Base-by-base conservation (phyloP, 2,113 vertebrate genomes). In the Spea bombifrons region DNA sequence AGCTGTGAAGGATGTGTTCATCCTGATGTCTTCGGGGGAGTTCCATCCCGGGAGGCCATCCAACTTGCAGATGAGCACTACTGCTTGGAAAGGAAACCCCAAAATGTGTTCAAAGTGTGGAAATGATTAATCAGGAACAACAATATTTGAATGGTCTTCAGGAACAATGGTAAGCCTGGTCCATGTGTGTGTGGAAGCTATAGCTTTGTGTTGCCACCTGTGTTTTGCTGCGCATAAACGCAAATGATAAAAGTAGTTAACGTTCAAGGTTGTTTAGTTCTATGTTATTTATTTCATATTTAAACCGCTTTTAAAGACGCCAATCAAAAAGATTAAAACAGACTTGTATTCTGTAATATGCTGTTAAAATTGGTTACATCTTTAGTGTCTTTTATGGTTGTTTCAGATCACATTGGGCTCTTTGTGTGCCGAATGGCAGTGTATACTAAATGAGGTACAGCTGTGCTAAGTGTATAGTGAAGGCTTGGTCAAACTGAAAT, bases 401-500 rank as follows among this genome's bases (percentile, higher is more conserved):
- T 15, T 45, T 50, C n/a, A n/a, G 8, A 17, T 12, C 43, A 17
- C 43, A 17, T 4, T 7, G 53, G 66, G 30, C 49, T 10, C 13
- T 57, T 12, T 43, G 13, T 16, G 13, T 55, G 61, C 9, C 16
- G 15, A 49, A 53, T 69, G 16, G 46, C 49, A 46, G 45, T 50
- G n/a, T 63, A 49, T 10, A 45, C 3, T 47, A 63, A 71, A 70
- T 77, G 53, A 43, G 75, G 63, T n/a, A 48, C 75, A 77, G 66
- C 66, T 77, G 75, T 70, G 55, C 55, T 59, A 63, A 68, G 70
- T 70, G 59, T 77, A 70, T 63, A 61, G 66, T 9, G 7, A 61
- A 48, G 63, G 68, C 52, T 70, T 47, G 45, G 55, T 50, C 70
- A 45, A 16, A 63, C 55, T 77, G 53, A 69, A 59, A 69, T 70